A percentile compares a stretch with the other conserved stretches of the same genome.
phyloP scores from a whole-genome alignment of 2,113 vertebrate species.

The Dendropsophus ebraccatus region DNA sequence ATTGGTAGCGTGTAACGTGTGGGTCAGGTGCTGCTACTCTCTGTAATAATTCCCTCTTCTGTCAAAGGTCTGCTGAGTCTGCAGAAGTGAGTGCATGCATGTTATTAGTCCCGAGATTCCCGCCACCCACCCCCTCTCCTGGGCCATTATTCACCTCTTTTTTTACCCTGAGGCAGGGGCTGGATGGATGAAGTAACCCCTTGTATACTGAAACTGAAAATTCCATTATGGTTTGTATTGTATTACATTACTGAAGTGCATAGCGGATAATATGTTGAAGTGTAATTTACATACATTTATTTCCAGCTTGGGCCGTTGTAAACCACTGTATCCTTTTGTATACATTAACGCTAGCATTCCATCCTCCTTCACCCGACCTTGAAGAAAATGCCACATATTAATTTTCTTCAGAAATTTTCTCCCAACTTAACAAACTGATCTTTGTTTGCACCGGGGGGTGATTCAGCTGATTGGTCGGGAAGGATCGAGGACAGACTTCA shows the following conservation, averaged over 20 bases:
- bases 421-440: conserved; percentile 8
- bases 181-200: conserved; percentile 44
- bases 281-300: background rate
- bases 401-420: background rate
- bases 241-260: background rate
- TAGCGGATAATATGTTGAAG: background rate
- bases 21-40: background rate
- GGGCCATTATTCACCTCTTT: conserved; percentile 47
- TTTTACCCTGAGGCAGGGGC: conserved; percentile 39
- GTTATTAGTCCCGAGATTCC: conserved; percentile 47
- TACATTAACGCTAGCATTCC: background rate
- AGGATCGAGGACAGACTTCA: background rate
- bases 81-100: conserved; percentile 45
- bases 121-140: conserved; percentile 16
- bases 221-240: background rate
- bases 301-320: background rate
- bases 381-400: background rate
- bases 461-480: conserved; percentile 17
- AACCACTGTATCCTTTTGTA: background rate
- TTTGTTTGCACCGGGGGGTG: conserved; percentile 13
- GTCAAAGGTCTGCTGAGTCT: conserved; percentile 46
- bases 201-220: conserved; percentile 13
- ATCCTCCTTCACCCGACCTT: background rate
- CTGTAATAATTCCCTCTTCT: conserved; percentile 36
- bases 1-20: background rate